These are phyloP conservation scores for Pavo muticus DNA, from an alignment of 2,113 vertebrate species.

Conservation along the genomic window DNA sequence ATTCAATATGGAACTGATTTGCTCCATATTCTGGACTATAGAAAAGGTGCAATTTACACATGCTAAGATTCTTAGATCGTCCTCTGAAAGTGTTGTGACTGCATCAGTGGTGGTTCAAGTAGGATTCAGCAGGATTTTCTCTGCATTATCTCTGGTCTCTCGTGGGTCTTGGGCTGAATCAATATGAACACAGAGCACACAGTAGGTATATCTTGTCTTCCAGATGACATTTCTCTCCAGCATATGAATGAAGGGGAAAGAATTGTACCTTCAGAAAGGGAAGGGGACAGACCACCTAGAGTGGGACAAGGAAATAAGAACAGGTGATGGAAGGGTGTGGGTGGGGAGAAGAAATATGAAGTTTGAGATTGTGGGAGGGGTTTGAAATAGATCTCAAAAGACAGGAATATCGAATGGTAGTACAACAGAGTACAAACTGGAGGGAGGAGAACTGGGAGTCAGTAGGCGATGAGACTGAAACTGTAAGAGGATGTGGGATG, in stretches of 20 bases:
- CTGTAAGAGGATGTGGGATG: conserved; percentile 17
- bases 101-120: not conserved
- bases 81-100: not conserved
- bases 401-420: not conserved
- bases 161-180: not conserved
- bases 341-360: not conserved
- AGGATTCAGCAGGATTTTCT: not conserved
- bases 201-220: not conserved
- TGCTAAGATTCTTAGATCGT: not conserved
- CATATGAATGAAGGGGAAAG: not conserved
- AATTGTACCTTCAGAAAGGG: not conserved
- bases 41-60: not conserved
- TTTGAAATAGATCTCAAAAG: conserved; percentile 10
- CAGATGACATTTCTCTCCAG: not conserved
- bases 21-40: not conserved
- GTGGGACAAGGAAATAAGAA: not conserved
- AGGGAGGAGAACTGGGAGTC: not conserved
- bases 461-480: conserved; percentile 11
- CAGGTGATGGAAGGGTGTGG: not conserved
- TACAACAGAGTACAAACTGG: not conserved
- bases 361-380: not conserved
- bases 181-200: not conserved
- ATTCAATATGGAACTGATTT: not conserved
- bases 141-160: not conserved
- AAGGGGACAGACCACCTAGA: not conserved